Percentiles rank a stretch among this genome's conserved stretches.
phyloP scores from a whole-genome alignment of 2,113 vertebrate genomes.

The Lamprotornis superbus region DNA sequence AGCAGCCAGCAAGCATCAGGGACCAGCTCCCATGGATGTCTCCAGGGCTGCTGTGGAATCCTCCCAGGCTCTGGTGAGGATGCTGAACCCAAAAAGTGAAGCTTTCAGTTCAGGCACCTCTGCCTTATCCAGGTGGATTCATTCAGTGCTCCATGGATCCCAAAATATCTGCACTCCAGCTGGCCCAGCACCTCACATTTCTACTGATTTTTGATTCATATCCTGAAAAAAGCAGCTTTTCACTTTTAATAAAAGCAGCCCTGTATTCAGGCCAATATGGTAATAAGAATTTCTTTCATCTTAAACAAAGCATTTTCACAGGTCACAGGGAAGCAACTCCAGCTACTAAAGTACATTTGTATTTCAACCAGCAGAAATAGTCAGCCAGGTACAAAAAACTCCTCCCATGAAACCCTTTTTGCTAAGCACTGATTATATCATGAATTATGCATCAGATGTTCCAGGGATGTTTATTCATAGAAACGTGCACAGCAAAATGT shows the following conservation, averaged over 20 bases:
- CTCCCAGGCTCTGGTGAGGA: neutral
- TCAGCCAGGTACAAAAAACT: conserved; percentile 38
- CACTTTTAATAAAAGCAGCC: neutral
- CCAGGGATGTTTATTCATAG: conserved; percentile 29
- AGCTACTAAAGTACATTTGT: conserved; percentile 30
- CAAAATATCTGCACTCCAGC: neutral
- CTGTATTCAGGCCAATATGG: neutral
- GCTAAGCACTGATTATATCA: conserved; percentile 17
- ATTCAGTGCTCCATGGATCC: neutral
- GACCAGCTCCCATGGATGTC: neutral
- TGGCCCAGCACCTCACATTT: neutral
- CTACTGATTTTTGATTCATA: neutral
- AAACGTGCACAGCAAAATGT: neutral
- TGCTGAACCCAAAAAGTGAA: neutral
- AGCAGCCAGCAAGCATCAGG: neutral
- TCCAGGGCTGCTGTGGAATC: neutral
- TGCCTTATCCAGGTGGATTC: neutral
- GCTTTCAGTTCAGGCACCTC: neutral
- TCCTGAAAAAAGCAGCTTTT: neutral
- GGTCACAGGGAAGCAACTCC: conserved; percentile 23
- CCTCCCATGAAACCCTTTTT: neutral
- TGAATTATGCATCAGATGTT: conserved; percentile 54
- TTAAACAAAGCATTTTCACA: conserved; percentile 40
- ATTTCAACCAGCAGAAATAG: conserved; percentile 26
- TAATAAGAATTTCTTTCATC: conserved; percentile 34